Base-by-base conservation (phyloP, 2,888 invertebrate genomes). In the Fabriciana adippe region DNA sequence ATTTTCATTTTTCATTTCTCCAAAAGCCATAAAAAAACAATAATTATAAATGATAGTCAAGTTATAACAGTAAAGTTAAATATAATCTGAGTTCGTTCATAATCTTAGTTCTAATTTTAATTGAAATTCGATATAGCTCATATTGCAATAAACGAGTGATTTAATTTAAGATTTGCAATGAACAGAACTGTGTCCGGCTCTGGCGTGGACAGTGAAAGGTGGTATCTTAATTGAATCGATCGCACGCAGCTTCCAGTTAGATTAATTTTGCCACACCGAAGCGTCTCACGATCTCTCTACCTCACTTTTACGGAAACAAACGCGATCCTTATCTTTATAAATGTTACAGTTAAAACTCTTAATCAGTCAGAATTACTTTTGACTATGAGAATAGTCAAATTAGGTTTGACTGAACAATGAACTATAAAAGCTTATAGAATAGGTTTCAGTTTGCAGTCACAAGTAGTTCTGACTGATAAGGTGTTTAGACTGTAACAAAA, bases 161-260 rank as follows among this genome's bases (percentile, higher is more conserved):
- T 57, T 57, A 57, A 57, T 57, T 48, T 26, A 47, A 48, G 59
- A 59, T 59, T 59, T 48, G 47, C 59, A 59, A 63, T 59, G 61
- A 62, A 60, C 61, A 35, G 47, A 66, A 45, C 48, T 18, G 60
- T 31, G 56, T 45, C 57, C 53, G 53, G 55, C 60, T 69, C 35
- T 53, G 64, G 55, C 66, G 61, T 65, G 71, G 47, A 51, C 69
- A 75, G 79, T 79, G 78, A 79, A 79, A 79, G 79, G 76, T 64
- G 59, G 60, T 76, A 78, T 78, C 77, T 78, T 72, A 76, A 79
- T 79, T 75, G 73, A 76, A 78, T 78, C 75, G 75, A 66, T 64
- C 64, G 68, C 71, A 68, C 70, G 64, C 71, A 71, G 74, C 74
- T 76, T 75, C 75, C 76, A 70, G 70, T 68, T 53, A 66, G 69